phyloP scores from a whole-genome alignment of 2,888 invertebrate species.

The Galerucella nymphaeae region DNA sequence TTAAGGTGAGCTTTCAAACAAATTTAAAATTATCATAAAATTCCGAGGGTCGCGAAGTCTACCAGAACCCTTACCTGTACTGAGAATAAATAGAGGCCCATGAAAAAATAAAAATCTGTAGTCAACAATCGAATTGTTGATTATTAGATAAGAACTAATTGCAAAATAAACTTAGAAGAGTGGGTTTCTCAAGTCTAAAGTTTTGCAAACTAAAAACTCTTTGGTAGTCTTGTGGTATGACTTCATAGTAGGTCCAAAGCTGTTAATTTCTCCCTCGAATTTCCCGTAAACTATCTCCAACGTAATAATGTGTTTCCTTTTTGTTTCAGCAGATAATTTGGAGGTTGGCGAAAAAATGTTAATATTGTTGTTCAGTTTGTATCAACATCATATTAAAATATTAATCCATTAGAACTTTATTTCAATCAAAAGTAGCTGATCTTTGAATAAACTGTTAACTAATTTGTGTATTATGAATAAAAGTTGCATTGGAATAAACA shows the following conservation, averaged over 20 bases:
- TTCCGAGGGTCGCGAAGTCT: no score
- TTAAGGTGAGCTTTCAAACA: no score
- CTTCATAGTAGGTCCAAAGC: not conserved
- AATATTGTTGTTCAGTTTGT: not conserved
- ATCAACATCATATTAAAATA: no score
- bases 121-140: not conserved
- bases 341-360: not conserved
- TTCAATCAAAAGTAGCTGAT: no score
- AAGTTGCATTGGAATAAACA: not conserved
- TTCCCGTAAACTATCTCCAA: not conserved
- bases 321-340: not conserved
- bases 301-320: not conserved
- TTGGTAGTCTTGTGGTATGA: not conserved
- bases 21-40: no score
- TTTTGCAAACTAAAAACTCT: not conserved
- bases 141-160: not conserved
- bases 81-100: no score
- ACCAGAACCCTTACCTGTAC: no score
- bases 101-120: no score
- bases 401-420: no score
- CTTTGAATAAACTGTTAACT: no score
- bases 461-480: no score
- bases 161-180: not conserved
- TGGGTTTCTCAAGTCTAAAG: not conserved
- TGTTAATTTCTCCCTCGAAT: no score